Evolutionary conservation across 2,797 vertebrate genomes (phyloP).

Genomic region (Enteromius trimaculatus): DNA sequence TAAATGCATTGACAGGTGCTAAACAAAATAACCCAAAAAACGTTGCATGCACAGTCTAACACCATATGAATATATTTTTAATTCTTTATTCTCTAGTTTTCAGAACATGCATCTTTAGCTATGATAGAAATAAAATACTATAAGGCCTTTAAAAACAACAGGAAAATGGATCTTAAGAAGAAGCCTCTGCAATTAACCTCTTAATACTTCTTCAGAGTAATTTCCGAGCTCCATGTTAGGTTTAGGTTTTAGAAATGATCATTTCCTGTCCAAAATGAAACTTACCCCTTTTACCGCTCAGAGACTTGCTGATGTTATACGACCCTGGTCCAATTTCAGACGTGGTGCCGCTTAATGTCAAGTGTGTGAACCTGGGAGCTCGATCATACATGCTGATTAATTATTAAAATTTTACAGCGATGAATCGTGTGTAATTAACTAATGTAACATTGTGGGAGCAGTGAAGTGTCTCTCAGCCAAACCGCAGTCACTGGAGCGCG

Average conservation of each 20-base stretch:
- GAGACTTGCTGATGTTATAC: slow-evolving; percentile 33
- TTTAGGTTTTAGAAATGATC: neutral
- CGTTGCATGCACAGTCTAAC: neutral
- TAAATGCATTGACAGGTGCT: neutral
- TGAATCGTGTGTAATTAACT: neutral
- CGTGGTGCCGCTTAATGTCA: slow-evolving; percentile 8
- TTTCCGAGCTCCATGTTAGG: neutral
- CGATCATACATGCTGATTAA: slow-evolving; percentile 46
- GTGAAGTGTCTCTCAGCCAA: neutral
- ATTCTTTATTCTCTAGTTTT: neutral
- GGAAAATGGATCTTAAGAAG: neutral
- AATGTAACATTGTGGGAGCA: neutral
- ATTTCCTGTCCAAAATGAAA: neutral
- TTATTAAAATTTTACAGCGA: neutral
- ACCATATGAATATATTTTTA: neutral
- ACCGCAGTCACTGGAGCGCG: slow-evolving; percentile 8
- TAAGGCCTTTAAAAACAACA: neutral
- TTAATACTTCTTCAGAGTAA: neutral
- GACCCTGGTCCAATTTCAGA: slow-evolving; percentile 41
- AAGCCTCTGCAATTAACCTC: neutral
- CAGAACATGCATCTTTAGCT: neutral
- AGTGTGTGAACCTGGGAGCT: slow-evolving; percentile 39
- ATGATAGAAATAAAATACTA: neutral
- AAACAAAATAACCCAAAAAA: neutral
- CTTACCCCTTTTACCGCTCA: slow-evolving; percentile 6